These are phyloP conservation scores for Eueides isabella DNA, from an alignment of 1,140 invertebrate species.

Conservation along the genomic window DNA sequence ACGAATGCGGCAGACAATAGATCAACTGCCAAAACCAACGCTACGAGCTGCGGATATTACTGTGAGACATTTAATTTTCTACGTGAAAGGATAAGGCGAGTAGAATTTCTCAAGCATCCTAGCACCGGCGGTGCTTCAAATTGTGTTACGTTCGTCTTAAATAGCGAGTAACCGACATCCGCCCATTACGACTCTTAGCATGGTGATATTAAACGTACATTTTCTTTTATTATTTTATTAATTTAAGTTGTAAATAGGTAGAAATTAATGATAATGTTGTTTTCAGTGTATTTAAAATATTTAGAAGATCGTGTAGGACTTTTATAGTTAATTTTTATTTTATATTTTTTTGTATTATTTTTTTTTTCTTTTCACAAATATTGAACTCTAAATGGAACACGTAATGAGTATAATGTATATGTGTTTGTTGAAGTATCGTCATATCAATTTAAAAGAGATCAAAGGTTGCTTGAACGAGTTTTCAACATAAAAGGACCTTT, in stretches of 20 bases:
- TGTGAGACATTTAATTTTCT: constrained; percentile 80
- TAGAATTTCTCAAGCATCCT: constrained; percentile 53
- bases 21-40: constrained; percentile 74
- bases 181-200: not conserved
- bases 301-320: not conserved
- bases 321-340: too few relatives aligned
- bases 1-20: constrained; percentile 52
- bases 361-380: too few relatives aligned
- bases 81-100: constrained; percentile 78
- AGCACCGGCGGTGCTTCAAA: constrained; percentile 1
- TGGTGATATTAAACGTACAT: not conserved
- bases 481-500: constrained; percentile 28
- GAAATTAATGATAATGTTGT: not conserved
- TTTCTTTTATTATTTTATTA: not conserved
- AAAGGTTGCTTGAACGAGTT: constrained; percentile 28
- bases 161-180: not conserved
- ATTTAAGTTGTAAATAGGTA: not conserved
- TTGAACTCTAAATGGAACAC: not conserved
- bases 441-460: constrained; percentile 35
- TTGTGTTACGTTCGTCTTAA: constrained; percentile 19
- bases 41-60: constrained; percentile 67
- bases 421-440: constrained; percentile 12
- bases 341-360: too few relatives aligned
- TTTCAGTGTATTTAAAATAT: too few relatives aligned
- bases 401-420: not conserved